A percentile compares a stretch with the other conserved stretches of the same genome.
These are phyloP conservation scores for Lamellibrachia luymesi DNA, from an alignment of 1,140 invertebrate genomes.

Conservation along the genomic window DNA sequence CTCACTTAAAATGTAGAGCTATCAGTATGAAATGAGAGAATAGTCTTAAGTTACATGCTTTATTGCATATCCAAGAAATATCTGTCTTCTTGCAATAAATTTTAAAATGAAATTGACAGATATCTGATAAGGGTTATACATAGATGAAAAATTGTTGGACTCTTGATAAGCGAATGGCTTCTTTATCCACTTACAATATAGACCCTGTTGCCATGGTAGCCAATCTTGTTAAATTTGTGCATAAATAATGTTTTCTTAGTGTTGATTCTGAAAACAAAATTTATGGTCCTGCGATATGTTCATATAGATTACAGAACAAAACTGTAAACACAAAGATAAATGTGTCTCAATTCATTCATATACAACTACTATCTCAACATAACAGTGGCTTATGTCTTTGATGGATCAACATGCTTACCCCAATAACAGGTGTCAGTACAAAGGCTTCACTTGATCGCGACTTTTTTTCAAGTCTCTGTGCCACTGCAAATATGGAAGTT, in stretches of 20 bases:
- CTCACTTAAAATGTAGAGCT: background rate
- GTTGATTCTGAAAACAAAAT: background rate
- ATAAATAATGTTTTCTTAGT: background rate
- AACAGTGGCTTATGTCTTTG: constrained; percentile 34
- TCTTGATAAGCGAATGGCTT: background rate
- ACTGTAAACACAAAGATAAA: too few relatives aligned
- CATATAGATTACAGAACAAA: background rate
- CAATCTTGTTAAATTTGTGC: background rate
- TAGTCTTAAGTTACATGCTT: background rate
- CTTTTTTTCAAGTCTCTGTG: background rate
- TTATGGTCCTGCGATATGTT: background rate
- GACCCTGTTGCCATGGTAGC: background rate
- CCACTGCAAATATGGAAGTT: background rate
- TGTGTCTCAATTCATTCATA: too few relatives aligned
- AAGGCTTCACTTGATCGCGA: constrained; percentile 11
- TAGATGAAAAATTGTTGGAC: constrained; percentile 28
- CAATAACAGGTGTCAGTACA: constrained; percentile 12
- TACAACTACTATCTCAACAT: background rate
- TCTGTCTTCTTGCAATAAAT: background rate
- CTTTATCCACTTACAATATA: background rate
- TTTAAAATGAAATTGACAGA: background rate
- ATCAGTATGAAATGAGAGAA: background rate
- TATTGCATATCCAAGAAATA: background rate
- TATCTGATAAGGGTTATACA: background rate
- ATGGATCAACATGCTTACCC: background rate